phyloP scores from a whole-genome alignment of 2,888 invertebrate genomes.

The Gymnoscelis rufifasciata region DNA sequence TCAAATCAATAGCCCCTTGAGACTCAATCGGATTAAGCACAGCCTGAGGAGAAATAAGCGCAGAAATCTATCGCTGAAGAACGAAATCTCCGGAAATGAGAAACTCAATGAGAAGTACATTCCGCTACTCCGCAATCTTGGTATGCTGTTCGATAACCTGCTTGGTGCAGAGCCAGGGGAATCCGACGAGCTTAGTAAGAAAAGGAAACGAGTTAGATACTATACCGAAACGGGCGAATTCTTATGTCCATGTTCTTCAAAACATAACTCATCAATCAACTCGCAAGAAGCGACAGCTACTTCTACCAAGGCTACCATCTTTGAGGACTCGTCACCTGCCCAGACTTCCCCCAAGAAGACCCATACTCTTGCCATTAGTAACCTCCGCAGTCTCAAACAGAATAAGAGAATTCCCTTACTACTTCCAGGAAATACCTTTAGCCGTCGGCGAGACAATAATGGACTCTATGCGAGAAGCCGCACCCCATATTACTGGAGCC shows the following conservation, averaged over 20 bases:
- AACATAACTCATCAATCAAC: conserved; percentile 29
- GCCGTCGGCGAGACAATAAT: conserved; percentile 69
- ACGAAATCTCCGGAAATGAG: conserved; percentile 51
- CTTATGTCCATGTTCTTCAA: conserved; percentile 30
- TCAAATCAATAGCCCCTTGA: conserved; percentile 53
- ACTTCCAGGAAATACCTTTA: conserved; percentile 72
- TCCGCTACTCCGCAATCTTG: conserved; percentile 63
- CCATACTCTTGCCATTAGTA: conserved; percentile 61
- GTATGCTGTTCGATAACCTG: conserved; percentile 65
- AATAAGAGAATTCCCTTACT: conserved; percentile 70
- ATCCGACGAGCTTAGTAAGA: conserved; percentile 37
- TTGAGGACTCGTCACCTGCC: conserved; percentile 48
- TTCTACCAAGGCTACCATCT: conserved; percentile 52
- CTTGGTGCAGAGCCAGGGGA: conserved; percentile 51
- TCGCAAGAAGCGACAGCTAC: conserved; percentile 60
- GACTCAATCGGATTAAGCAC: conserved; percentile 51
- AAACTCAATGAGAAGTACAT: conserved; percentile 55
- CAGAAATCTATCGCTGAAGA: conserved; percentile 49
- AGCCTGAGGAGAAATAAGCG: conserved; percentile 40
- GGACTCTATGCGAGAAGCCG: conserved; percentile 67
- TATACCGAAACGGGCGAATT: conserved; percentile 21
- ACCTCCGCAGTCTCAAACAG: conserved; percentile 67
- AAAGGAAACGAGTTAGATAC: conserved; percentile 40
- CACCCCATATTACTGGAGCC: conserved; percentile 68
- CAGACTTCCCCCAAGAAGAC: conserved; percentile 56